phyloP scores from a whole-genome alignment of 2,888 invertebrate species.

The Nemotelus nigrinus region DNA sequence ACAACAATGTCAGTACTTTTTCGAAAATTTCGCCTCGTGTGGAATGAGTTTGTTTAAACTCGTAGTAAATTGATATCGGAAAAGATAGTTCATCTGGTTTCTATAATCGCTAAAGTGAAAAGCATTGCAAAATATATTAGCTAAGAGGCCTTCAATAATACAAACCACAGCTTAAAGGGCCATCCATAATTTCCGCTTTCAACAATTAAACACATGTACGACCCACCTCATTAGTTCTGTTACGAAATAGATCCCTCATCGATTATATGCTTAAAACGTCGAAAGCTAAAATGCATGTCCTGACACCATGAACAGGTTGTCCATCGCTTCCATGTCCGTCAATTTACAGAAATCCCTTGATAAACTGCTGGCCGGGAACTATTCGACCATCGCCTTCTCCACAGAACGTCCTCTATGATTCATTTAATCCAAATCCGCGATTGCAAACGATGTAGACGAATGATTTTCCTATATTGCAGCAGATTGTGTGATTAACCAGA shows the following conservation, averaged over 20 bases:
- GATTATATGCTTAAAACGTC: background rate
- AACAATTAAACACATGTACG: background rate
- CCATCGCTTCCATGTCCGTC: background rate
- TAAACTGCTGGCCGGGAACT: slow-evolving; percentile 11
- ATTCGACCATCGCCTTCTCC: background rate
- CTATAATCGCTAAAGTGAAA: too few species aligned
- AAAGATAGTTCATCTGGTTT: too few species aligned
- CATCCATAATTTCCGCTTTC: too few species aligned
- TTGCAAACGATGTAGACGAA: background rate
- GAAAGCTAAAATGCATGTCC: slow-evolving; percentile 5
- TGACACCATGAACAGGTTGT: background rate
- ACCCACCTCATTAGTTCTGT: background rate
- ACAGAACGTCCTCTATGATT: background rate
- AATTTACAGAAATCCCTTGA: slow-evolving; percentile 29
- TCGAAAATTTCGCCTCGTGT: too few species aligned
- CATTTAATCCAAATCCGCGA: background rate
- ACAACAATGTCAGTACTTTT: too few species aligned
- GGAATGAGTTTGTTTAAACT: too few species aligned
- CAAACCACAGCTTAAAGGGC: too few species aligned
- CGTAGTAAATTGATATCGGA: too few species aligned
- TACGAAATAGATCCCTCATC: too few species aligned
- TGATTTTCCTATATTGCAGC: background rate
- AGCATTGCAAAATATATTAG: too few species aligned
- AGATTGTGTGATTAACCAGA: slow-evolving; percentile 1
- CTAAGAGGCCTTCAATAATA: too few species aligned